phyloP scores from a whole-genome alignment of 2,888 invertebrate species.

The Ornithoptera alexandrae region DNA sequence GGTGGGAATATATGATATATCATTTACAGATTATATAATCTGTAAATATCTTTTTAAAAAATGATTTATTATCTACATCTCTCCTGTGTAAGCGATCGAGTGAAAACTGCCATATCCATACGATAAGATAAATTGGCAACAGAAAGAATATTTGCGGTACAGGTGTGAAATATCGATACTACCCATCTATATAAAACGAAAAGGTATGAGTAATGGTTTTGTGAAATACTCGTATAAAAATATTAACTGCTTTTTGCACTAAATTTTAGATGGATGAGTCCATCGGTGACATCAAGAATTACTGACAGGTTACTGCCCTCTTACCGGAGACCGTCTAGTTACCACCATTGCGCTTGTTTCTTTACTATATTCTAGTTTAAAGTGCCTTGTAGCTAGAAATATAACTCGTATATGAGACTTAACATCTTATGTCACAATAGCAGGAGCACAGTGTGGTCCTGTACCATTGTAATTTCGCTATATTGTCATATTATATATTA shows the following conservation, averaged over 20 bases:
- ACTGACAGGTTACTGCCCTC: no score
- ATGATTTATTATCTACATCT: not conserved
- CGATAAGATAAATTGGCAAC: conserved; percentile 15
- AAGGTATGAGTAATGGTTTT: conserved; percentile 16
- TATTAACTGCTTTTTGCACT: not conserved
- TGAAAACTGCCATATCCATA: conserved; percentile 18
- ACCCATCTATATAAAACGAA: conserved; percentile 8
- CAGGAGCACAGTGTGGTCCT: no score
- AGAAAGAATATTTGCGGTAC: conserved; percentile 21
- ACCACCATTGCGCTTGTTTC: no score
- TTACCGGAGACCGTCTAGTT: no score
- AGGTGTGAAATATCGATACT: conserved; percentile 27
- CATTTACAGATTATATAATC: not conserved
- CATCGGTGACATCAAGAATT: not conserved
- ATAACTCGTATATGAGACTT: no score
- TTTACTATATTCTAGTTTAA: no score
- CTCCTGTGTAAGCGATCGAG: conserved; percentile 5
- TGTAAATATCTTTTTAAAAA: not conserved
- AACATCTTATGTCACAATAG: no score
- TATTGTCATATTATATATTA: no score
- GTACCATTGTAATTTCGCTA: no score
- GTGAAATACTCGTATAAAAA: conserved; percentile 12
- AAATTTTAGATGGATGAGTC: not conserved
- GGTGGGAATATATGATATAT: no score
- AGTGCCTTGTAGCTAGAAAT: no score